phyloP scores from a whole-genome alignment of 1,140 invertebrate genomes.

The Capitella teleta region DNA sequence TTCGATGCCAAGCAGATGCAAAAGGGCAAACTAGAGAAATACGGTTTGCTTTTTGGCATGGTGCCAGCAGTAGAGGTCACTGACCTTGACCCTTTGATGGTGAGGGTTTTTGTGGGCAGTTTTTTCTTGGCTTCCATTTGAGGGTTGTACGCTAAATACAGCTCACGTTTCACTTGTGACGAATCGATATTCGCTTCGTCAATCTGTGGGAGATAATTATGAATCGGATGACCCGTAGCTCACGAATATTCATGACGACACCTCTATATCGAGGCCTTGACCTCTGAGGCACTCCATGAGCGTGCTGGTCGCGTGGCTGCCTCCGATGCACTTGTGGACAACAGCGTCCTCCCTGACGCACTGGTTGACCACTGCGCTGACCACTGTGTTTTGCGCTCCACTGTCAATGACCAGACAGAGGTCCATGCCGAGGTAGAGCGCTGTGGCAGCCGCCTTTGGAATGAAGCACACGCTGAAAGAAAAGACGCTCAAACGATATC shows the following conservation, averaged over 20 bases:
- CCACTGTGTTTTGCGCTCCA: constrained; percentile 3
- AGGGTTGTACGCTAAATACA: neutral
- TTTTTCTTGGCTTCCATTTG: neutral
- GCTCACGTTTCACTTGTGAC: constrained; percentile 1
- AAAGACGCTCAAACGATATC: neutral
- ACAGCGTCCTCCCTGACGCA: neutral
- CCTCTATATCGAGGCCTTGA: neutral
- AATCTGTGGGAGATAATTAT: neutral
- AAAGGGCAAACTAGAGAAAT: too few species aligned
- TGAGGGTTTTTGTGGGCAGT: neutral
- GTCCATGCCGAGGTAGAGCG: neutral
- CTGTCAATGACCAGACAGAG: constrained; percentile 1
- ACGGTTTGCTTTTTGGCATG: too few species aligned
- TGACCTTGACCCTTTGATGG: constrained; percentile 1
- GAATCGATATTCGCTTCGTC: constrained; percentile 1
- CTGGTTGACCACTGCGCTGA: neutral
- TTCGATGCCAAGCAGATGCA: too few species aligned
- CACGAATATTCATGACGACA: neutral
- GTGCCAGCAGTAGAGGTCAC: too few species aligned
- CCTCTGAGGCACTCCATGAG: neutral
- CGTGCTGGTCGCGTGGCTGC: neutral
- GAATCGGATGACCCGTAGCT: too few species aligned
- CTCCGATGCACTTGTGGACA: neutral
- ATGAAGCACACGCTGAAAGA: constrained; percentile 1
- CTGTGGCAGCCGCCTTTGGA: neutral